phyloP scores from a whole-genome alignment of 2,113 vertebrate genomes.

The Myotis yumanensis region DNA sequence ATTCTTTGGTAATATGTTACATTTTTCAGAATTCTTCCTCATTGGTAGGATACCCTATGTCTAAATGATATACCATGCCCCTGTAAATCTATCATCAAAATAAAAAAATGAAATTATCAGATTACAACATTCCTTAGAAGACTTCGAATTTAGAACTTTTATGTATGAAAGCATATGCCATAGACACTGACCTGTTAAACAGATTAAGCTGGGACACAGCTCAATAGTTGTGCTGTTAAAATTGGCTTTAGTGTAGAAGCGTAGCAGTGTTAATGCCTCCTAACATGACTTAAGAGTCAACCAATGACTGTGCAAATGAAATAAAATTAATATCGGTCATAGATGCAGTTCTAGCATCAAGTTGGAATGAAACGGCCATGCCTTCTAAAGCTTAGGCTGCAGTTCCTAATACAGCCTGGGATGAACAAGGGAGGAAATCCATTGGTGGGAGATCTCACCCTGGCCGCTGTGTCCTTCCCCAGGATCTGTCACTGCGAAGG shows the following conservation, averaged over 20 bases:
- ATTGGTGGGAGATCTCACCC: slow-evolving; percentile 33
- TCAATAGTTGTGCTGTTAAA: background rate
- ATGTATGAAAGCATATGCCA: background rate
- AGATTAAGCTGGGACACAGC: background rate
- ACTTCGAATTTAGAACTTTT: background rate
- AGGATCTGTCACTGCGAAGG: slow-evolving; percentile 99
- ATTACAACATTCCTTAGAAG: background rate
- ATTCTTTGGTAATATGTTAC: background rate
- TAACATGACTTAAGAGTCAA: background rate
- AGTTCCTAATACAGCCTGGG: background rate
- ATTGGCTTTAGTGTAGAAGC: background rate
- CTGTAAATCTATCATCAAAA: background rate
- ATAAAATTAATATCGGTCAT: background rate
- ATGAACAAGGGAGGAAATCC: too few species aligned
- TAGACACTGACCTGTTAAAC: background rate
- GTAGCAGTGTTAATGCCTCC: background rate
- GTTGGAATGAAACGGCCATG: background rate
- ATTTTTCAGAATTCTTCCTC: background rate
- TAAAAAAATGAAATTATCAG: slow-evolving; percentile 26
- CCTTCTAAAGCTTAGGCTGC: background rate
- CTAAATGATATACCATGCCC: background rate
- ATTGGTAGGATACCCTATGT: background rate
- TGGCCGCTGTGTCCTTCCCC: slow-evolving; percentile 74
- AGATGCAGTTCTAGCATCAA: background rate
- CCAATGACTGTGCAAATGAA: background rate